Evolutionary conservation across 2,113 vertebrate species (phyloP).

Genomic region (Ictalurus furcatus): DNA sequence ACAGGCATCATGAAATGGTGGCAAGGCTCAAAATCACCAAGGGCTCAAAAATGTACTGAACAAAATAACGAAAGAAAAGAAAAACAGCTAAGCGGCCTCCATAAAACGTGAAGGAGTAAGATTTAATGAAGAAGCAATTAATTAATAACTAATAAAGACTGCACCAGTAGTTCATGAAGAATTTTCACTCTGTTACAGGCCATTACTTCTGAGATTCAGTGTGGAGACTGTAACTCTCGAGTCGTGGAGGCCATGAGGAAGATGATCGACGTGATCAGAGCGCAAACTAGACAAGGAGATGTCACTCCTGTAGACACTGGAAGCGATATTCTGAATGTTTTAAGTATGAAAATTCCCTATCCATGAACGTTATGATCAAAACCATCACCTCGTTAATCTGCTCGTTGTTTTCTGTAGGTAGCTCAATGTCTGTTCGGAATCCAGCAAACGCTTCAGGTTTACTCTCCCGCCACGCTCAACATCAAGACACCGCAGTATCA

Average conservation of each 20-base stretch:
- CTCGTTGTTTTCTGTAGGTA: constrained; percentile 59
- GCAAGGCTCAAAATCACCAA: not conserved
- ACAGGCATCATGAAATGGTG: not conserved
- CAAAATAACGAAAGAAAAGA: not conserved
- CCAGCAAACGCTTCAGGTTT: not conserved
- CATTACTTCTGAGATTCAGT: constrained; percentile 61
- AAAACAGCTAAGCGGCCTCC: not conserved
- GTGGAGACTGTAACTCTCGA: constrained; percentile 57
- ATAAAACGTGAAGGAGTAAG: not conserved
- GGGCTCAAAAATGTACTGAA: not conserved
- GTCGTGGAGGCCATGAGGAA: constrained; percentile 65
- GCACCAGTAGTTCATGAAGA: not conserved
- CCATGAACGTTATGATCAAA: not conserved
- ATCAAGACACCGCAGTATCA: constrained; percentile 31
- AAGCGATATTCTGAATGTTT: constrained; percentile 68
- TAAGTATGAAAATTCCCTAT: constrained; percentile 64
- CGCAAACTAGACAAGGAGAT: constrained; percentile 56
- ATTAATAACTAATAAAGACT: not conserved
- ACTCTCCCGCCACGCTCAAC: not conserved
- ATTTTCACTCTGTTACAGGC: constrained; percentile 58
- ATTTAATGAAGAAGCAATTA: not conserved
- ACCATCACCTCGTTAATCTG: not conserved
- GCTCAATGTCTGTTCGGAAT: constrained; percentile 60
- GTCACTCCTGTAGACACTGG: constrained; percentile 60
- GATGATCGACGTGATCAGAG: constrained; percentile 72